Evolutionary conservation across 2,113 vertebrate species (phyloP).

Genomic region (Neoarius graeffei): DNA sequence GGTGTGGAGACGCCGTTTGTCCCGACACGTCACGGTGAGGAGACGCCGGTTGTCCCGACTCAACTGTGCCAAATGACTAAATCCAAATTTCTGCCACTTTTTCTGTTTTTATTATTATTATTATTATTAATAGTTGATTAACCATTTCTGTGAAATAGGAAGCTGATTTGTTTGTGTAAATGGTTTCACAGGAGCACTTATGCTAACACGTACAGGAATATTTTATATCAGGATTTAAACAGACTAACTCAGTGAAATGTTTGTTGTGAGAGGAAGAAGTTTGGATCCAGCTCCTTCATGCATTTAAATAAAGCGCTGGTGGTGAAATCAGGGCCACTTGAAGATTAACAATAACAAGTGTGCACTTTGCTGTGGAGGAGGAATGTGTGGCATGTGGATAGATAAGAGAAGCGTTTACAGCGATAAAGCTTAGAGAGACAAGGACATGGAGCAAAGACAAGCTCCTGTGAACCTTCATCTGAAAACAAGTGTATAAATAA

Average conservation of each 20-base stretch:
- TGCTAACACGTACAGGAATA: neutral
- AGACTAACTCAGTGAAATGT: neutral
- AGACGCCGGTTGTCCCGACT: neutral
- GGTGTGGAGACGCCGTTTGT: neutral
- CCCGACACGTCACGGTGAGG: neutral
- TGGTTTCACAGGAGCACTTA: neutral
- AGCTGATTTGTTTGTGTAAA: neutral
- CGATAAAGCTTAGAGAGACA: constrained; percentile 6
- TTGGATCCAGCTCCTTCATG: neutral
- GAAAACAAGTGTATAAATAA: neutral
- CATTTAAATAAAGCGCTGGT: neutral
- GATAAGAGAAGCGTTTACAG: neutral
- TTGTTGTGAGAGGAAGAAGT: neutral
- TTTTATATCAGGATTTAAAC: neutral
- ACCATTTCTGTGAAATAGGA: neutral
- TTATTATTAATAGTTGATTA: neutral
- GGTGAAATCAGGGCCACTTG: constrained; percentile 38
- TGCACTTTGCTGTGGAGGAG: neutral
- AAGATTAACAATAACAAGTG: constrained; percentile 34
- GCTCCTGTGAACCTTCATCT: neutral
- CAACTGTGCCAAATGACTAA: too few relatives aligned
- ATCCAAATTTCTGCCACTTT: too few relatives aligned
- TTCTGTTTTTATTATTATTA: too few relatives aligned
- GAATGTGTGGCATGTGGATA: constrained; percentile 17
- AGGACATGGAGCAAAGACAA: neutral